Conservation (phyloP, 1,140 invertebrate species). For the Myzus persicae region DNA sequence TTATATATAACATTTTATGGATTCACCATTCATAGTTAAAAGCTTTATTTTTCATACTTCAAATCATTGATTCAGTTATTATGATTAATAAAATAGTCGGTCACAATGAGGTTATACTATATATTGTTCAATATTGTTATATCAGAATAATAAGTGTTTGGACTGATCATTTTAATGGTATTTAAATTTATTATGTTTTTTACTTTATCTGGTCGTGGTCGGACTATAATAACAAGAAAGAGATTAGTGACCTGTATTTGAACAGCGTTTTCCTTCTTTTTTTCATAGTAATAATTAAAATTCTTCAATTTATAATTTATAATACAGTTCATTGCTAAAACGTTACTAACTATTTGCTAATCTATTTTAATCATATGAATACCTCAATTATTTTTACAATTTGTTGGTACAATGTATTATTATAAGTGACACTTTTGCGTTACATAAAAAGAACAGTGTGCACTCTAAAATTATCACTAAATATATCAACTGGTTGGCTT, state of each 20-base stretch:
- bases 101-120: background rate
- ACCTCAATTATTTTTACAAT: background rate
- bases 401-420: too few relatives aligned
- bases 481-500: too few relatives aligned
- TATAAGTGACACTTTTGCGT: too few relatives aligned
- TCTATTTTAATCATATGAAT: background rate
- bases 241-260: background rate
- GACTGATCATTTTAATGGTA: background rate
- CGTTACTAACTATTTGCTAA: background rate
- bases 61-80: background rate
- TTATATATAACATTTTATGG: too few relatives aligned
- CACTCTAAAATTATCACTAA: too few relatives aligned
- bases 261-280: background rate
- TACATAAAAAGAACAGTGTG: too few relatives aligned
- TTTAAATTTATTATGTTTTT: background rate
- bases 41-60: background rate
- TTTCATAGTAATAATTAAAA: background rate
- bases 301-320: too few relatives aligned
- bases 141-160: background rate
- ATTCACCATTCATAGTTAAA: background rate
- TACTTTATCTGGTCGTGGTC: background rate
- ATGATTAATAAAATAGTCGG: background rate
- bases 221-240: background rate
- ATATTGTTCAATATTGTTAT: background rate
- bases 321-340: background rate